Conservation (phyloP, 2,888 invertebrate species). For the Callimorpha dominula region DNA sequence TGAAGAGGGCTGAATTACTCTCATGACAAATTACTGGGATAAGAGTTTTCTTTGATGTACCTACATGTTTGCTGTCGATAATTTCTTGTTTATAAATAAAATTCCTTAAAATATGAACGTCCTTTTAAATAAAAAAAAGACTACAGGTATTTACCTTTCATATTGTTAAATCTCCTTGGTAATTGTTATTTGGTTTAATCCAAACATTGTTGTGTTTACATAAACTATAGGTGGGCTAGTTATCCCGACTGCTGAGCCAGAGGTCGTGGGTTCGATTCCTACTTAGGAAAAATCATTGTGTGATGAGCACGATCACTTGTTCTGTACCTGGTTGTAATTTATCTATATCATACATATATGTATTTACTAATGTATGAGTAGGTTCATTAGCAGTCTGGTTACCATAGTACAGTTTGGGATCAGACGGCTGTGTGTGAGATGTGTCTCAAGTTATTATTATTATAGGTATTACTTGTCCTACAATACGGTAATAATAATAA, state of each 20-base stretch:
- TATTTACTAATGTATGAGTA: too few relatives aligned
- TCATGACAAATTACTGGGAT: conserved; percentile 51
- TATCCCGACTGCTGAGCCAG: too few relatives aligned
- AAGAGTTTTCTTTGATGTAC: conserved; percentile 47
- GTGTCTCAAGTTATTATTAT: too few relatives aligned
- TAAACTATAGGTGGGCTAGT: background rate
- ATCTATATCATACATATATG: too few relatives aligned
- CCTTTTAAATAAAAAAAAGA: background rate
- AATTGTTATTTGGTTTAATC: background rate
- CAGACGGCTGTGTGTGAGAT: too few relatives aligned
- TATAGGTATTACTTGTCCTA: conserved; percentile 21
- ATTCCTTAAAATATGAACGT: background rate
- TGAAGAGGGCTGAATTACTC: conserved; percentile 54
- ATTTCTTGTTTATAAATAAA: conserved; percentile 27
- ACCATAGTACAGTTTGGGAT: too few relatives aligned
- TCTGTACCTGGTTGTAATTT: too few relatives aligned
- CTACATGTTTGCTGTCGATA: conserved; percentile 30
- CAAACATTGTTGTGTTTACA: background rate
- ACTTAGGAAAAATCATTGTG: too few relatives aligned
- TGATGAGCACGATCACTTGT: too few relatives aligned
- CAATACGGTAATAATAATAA: conserved; percentile 37
- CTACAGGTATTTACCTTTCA: too few relatives aligned
- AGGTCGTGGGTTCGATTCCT: too few relatives aligned
- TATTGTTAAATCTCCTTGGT: background rate
- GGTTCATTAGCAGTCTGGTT: too few relatives aligned